Evolutionary conservation across 2,113 vertebrate species (phyloP), one percentile per base, ranked within the genome.

Genomic region (Stegastes partitus): DNA sequence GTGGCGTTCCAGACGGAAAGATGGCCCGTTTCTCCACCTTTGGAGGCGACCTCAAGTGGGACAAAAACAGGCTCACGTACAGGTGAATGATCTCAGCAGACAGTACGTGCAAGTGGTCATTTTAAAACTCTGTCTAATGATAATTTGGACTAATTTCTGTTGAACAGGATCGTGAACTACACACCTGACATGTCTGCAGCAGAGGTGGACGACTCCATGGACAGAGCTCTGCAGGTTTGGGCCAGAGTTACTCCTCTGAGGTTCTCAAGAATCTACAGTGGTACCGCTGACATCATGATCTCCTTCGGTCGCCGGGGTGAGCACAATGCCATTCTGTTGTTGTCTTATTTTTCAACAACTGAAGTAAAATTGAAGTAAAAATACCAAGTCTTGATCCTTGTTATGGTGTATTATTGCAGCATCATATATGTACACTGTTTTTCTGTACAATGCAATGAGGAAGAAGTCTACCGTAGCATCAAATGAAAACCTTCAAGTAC

Each of bases 251-350:
- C 96, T 11, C 93, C 95, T 10, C 34, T 99, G 81, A 96, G 55
- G 3, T 98, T 99, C 93, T 94, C 44, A 1, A 94, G 61, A 19
- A 47, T 94, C 73, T 39, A 89, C 3, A 64, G 88, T 0, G 90
- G 87, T 76, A 86, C 81, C 2, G 96, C 96, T 15, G 97, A 99
- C 89, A 99, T 99, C 87, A 93, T 95, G 93, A 96, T 99, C 84
- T 94, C 94, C 54, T 99, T 99, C 55, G 74, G 49, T 21, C 31
- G 23, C 2, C 0, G 45, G 94, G 91, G 98, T 98, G 11, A 89
- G 82, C 49, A 21, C 5, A 74, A n/a, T n/a, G n/a, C n/a, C n/a
- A n/a, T n/a, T n/a, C n/a, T n/a, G n/a, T n/a, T n/a, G n/a, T n/a
- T n/a, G n/a, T n/a, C n/a, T n/a, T n/a, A n/a, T n/a, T n/a, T n/a